Conservation (phyloP, 2,797 vertebrate species). For the Carduelis carduelis region DNA sequence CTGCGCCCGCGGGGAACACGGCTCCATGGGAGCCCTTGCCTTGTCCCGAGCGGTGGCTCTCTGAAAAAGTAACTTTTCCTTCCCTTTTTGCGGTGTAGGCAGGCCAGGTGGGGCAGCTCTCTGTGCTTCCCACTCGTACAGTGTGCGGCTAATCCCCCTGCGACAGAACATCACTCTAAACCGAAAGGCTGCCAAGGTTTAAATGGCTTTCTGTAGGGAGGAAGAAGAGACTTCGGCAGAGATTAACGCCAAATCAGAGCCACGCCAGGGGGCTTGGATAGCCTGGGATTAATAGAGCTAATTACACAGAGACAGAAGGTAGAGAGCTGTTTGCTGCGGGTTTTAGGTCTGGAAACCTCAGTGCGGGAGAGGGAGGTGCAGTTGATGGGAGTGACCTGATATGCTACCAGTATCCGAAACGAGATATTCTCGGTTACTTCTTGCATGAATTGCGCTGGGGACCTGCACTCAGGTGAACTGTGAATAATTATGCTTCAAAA, state of each 20-base stretch:
- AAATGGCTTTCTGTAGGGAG: conserved; percentile 17
- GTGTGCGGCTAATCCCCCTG: background rate
- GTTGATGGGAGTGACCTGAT: background rate
- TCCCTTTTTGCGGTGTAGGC: background rate
- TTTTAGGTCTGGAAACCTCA: background rate
- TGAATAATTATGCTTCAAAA: background rate
- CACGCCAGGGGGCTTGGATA: conserved; percentile 16
- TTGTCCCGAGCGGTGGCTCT: background rate
- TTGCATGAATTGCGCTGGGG: background rate
- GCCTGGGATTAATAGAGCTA: conserved; percentile 57
- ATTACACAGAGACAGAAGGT: conserved; percentile 40
- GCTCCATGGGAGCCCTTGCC: background rate
- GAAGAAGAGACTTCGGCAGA: conserved; percentile 28
- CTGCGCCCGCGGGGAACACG: background rate
- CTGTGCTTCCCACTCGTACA: background rate
- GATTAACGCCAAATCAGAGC: conserved; percentile 54
- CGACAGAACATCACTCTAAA: background rate
- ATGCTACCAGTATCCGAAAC: background rate
- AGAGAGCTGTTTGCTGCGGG: background rate
- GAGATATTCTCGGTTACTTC: background rate
- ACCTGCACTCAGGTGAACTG: conserved; percentile 17
- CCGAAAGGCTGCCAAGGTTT: background rate
- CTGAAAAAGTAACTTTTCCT: background rate
- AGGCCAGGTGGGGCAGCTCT: background rate
- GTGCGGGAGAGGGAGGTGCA: background rate